Conservation (phyloP, 2,113 vertebrate genomes). For the Phaethon lepturus region DNA sequence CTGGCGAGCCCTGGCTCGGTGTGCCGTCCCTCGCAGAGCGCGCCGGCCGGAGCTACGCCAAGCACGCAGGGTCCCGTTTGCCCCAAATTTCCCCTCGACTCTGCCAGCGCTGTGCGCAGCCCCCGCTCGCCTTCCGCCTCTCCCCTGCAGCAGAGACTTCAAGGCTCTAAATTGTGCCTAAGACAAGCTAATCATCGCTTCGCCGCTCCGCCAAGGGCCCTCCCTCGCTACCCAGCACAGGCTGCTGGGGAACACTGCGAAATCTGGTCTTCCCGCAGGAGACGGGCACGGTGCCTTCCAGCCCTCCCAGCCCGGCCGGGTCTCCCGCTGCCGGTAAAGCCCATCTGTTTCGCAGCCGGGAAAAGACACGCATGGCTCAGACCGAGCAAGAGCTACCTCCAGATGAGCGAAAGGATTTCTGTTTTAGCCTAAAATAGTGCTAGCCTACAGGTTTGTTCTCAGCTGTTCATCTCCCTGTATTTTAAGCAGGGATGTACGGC, state of each 20-base stretch:
- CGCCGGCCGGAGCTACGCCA: not conserved
- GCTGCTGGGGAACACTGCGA: not conserved
- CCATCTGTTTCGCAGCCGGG: slow-evolving; percentile 18
- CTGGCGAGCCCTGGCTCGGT: not conserved
- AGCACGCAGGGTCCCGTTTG: not conserved
- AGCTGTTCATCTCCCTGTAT: not conserved
- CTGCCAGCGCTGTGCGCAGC: not conserved
- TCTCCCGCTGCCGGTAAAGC: not conserved
- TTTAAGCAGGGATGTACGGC: not conserved
- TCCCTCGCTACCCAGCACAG: not conserved
- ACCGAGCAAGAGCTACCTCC: not conserved
- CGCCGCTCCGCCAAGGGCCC: accelerated
- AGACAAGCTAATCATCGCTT: not conserved
- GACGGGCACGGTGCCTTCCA: not conserved
- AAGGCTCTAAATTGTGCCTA: not conserved
- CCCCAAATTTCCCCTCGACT: not conserved
- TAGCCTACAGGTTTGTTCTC: not conserved
- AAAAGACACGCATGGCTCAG: not conserved
- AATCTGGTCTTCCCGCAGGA: not conserved
- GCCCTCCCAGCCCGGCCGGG: not conserved
- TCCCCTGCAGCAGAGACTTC: not conserved
- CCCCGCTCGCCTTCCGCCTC: not conserved
- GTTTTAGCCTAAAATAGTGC: not conserved
- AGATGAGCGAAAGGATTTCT: not conserved
- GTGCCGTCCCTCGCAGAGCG: not conserved